Percentiles rank a stretch among this genome's conserved stretches.
These are phyloP conservation scores for Drosophila pachea DNA, from an alignment of 1,140 invertebrate species.

Conservation along the genomic window DNA sequence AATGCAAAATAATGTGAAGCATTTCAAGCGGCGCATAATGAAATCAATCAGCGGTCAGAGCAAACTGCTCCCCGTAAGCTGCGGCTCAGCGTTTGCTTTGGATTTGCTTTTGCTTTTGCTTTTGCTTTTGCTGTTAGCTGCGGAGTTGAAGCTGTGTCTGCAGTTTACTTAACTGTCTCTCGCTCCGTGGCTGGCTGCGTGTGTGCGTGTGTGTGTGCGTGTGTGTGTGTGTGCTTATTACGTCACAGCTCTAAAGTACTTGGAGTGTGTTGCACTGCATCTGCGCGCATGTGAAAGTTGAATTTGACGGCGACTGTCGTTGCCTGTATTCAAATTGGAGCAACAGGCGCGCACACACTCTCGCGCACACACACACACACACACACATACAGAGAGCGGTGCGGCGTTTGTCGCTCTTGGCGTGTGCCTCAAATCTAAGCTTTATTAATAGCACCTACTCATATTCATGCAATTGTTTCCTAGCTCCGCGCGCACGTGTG, in stretches of 20 bases:
- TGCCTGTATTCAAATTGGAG: slow-evolving; percentile 67
- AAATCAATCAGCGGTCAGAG: slow-evolving; percentile 62
- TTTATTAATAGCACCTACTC: slow-evolving; percentile 28
- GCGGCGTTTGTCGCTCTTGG: slow-evolving; percentile 32
- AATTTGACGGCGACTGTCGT: slow-evolving; percentile 27
- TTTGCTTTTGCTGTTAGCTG: slow-evolving; percentile 41
- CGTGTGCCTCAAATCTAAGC: slow-evolving; percentile 43
- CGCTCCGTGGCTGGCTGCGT: not conserved
- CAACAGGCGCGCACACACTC: slow-evolving; percentile 29
- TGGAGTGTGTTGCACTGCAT: slow-evolving; percentile 58
- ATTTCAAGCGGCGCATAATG: slow-evolving; percentile 47
- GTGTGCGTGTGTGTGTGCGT: slow-evolving; percentile 8
- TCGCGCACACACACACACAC: slow-evolving; percentile 2
- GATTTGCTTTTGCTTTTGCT: slow-evolving; percentile 20
- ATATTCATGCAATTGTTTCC: slow-evolving; percentile 27
- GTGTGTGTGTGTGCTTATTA: slow-evolving; percentile 40
- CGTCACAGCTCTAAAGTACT: slow-evolving; percentile 52
- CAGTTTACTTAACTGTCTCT: slow-evolving; percentile 8
- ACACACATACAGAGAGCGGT: not conserved
- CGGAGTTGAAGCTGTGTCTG: slow-evolving; percentile 41
- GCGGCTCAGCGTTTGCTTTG: slow-evolving; percentile 23
- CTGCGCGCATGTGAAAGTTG: slow-evolving; percentile 73
- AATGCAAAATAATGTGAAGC: slow-evolving; percentile 72
- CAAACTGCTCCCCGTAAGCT: slow-evolving; percentile 23
- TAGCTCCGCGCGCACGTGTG: slow-evolving; percentile 13